phyloP scores from a whole-genome alignment of 1,140 invertebrate genomes.

The Cotesia chilonis region DNA sequence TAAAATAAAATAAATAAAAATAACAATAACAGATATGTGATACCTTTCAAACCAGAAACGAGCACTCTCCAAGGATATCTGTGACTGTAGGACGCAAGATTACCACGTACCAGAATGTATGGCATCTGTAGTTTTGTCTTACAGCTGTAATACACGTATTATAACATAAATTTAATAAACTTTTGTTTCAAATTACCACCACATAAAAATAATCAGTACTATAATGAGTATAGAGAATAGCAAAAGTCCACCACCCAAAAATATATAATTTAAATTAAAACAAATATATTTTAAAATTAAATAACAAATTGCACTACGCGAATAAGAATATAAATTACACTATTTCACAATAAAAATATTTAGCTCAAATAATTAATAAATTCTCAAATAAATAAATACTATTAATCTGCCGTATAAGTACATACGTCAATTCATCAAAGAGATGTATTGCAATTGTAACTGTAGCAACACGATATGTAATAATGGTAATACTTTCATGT shows the following conservation, averaged over 20 bases:
- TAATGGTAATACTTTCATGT: too few species aligned
- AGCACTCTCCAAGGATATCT: conserved; percentile 85
- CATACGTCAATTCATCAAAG: too few species aligned
- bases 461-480: too few species aligned
- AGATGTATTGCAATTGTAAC: too few species aligned
- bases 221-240: not conserved
- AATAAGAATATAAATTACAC: too few species aligned
- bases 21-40: conserved; percentile 31
- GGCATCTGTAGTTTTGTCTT: conserved; percentile 71
- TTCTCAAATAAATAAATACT: too few species aligned
- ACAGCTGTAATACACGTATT: conserved; percentile 41
- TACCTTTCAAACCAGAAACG: conserved; percentile 84
- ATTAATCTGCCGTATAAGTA: too few species aligned
- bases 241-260: not conserved
- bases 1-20: not conserved
- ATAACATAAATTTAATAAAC: not conserved
- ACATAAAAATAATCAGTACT: conserved; percentile 20
- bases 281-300: too few species aligned
- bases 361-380: too few species aligned
- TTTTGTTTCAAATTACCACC: conserved; percentile 18
- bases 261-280: too few species aligned
- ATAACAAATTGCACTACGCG: too few species aligned
- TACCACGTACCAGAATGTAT: conserved; percentile 87
- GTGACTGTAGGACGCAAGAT: conserved; percentile 84
- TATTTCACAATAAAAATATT: too few species aligned